Base-by-base conservation (phyloP, 2,888 invertebrate genomes). In the Epirrhoe tristata region DNA sequence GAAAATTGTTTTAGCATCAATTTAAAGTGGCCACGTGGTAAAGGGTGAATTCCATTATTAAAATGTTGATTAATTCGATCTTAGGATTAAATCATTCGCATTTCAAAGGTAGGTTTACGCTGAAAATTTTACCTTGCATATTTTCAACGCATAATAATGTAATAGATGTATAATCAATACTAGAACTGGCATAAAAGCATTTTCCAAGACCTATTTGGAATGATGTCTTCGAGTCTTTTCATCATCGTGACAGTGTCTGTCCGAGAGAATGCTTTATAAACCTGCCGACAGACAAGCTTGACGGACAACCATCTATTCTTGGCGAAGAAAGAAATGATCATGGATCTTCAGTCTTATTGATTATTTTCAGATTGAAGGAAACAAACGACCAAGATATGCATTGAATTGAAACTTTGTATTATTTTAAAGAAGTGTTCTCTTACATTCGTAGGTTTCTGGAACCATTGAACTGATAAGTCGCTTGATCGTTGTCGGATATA, bases 231-330 rank as follows among this genome's bases (percentile, higher is more conserved):
- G 16, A 54, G 68, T 67, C 61, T 63, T 69, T 72, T 72, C 70
- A 74, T 74, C 74, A 70, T 72, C 59, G 67, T 70, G 72, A 74
- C 74, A 74, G 67, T 67, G 58, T 70, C 70, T 70, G 69, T 72
- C 69, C 66, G 58, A 67, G 51, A 58, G 62, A 64, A 54, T 67
- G 67, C 67, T 70, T 71, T 68, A 70, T 73, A 68, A 67, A 63
- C 52, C 64, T 61, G 70, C 58, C 58, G 61, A 68, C 71, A 63
- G 66, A 73, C 69, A 69, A 54, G 55, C 65, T 54, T 62, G 67
- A 71, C 71, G 56, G 69, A 69, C 69, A 63, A 32, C 43, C 0
- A 63, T 59, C 59, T 67, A 63, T 60, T 67, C 34, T 39, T 59
- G 55, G 63, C 17, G 51, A 5, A 24, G n/a, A 56, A 64, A 64